Percentiles rank a stretch among this genome's conserved stretches.
phyloP scores from a whole-genome alignment of 2,888 invertebrate species.

The Acholoe squamosa region DNA sequence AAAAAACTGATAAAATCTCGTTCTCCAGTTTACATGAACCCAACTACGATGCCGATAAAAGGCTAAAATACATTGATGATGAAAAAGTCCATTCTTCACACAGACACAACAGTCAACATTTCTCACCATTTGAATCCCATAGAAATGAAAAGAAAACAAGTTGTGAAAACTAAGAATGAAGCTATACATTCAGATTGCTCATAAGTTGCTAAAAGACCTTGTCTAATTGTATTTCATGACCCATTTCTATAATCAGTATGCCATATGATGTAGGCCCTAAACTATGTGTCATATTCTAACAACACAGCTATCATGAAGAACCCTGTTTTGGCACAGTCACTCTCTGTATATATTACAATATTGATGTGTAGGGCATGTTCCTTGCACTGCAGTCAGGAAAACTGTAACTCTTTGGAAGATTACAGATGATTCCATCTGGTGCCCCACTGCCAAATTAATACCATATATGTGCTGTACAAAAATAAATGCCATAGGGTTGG shows the following conservation, averaged over 20 bases:
- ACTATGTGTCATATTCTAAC: neutral
- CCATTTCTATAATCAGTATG: neutral
- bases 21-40: neutral
- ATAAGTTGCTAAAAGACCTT: neutral
- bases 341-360: slow-evolving; percentile 31
- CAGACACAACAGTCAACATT: neutral
- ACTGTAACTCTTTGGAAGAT: slow-evolving; percentile 45
- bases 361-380: neutral
- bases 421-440: neutral
- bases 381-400: slow-evolving; percentile 52
- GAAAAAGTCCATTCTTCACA: slow-evolving; percentile 11
- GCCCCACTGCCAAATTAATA: slow-evolving; percentile 3
- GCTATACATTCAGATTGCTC: neutral
- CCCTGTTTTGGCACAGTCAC: slow-evolving; percentile 54
- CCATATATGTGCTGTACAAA: slow-evolving; percentile 50
- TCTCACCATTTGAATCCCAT: slow-evolving; percentile 41
- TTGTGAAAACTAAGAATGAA: neutral
- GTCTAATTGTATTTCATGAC: neutral
- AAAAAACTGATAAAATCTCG: slow-evolving; percentile 26
- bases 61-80: slow-evolving; percentile 32
- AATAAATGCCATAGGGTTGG: slow-evolving; percentile 52
- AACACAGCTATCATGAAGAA: neutral
- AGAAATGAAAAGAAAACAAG: slow-evolving; percentile 21
- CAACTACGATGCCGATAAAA: slow-evolving; percentile 1
- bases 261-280: neutral